phyloP scores from a whole-genome alignment of 1,140 invertebrate genomes.

The Charaxes varanes region DNA sequence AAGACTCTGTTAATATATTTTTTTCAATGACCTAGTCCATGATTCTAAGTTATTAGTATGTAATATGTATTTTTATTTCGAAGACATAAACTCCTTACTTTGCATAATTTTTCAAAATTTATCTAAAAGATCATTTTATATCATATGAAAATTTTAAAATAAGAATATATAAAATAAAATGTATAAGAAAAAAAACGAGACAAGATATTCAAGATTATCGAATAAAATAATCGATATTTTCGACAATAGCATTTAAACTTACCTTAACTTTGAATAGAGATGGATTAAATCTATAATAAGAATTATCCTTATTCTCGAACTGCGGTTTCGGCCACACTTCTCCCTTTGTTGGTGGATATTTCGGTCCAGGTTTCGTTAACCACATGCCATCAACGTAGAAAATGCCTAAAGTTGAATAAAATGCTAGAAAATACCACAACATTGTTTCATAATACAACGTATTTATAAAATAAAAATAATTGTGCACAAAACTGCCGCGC shows the following conservation, averaged over 20 bases:
- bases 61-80: too few species aligned
- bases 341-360: slow-evolving; percentile 66
- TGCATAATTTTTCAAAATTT: too few species aligned
- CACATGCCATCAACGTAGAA: slow-evolving; percentile 22
- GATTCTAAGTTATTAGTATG: too few species aligned
- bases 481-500: not conserved
- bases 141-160: too few species aligned
- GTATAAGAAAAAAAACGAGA: too few species aligned
- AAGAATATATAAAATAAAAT: too few species aligned
- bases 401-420: slow-evolving; percentile 20
- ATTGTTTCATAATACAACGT: slow-evolving; percentile 16
- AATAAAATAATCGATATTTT: slow-evolving; percentile 24
- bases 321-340: slow-evolving; percentile 75
- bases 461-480: too few species aligned
- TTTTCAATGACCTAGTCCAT: too few species aligned
- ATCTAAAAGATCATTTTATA: too few species aligned
- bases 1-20: too few species aligned
- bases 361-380: slow-evolving; percentile 47
- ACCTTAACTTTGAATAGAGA: slow-evolving; percentile 63
- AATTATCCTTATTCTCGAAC: slow-evolving; percentile 38
- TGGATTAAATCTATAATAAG: slow-evolving; percentile 48
- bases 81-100: too few species aligned
- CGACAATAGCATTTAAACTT: slow-evolving; percentile 24
- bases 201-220: not conserved
- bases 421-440: slow-evolving; percentile 19